Percentiles rank a stretch among this genome's conserved stretches.
Evolutionary conservation across 2,113 vertebrate genomes (phyloP).

Genomic region (Dipodomys spectabilis): DNA sequence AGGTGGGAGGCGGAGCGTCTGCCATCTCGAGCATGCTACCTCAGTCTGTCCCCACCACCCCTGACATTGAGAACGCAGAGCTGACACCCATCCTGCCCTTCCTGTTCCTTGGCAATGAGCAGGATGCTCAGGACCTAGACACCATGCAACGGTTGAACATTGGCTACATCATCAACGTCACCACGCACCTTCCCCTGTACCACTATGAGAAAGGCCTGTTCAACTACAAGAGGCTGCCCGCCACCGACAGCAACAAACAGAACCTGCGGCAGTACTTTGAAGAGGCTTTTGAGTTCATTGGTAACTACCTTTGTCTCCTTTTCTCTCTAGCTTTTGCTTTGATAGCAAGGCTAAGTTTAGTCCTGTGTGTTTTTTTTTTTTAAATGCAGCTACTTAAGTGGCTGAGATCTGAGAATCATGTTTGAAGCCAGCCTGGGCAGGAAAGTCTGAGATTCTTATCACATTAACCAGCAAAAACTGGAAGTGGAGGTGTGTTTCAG

Average conservation of each 20-base stretch:
- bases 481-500: too few species aligned
- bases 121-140: slow-evolving; percentile 95
- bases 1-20: slow-evolving; percentile 88
- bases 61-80: slow-evolving; percentile 98
- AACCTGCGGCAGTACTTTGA: slow-evolving; percentile 99
- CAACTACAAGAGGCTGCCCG: slow-evolving; percentile 96
- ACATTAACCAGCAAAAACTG: too few species aligned
- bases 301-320: slow-evolving; percentile 84
- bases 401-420: too few species aligned
- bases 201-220: slow-evolving; percentile 96
- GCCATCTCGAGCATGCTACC: slow-evolving; percentile 91
- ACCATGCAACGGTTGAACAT: slow-evolving; percentile 95
- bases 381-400: too few species aligned
- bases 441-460: too few species aligned
- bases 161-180: slow-evolving; percentile 96
- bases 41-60: slow-evolving; percentile 95
- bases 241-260: slow-evolving; percentile 99
- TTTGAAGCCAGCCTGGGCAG: too few species aligned
- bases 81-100: slow-evolving; percentile 97
- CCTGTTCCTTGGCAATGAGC: slow-evolving; percentile 97
- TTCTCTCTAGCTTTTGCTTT: slow-evolving; percentile 21
- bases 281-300: slow-evolving; percentile 99
- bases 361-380: neutral
- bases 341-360: neutral
- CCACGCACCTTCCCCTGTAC: slow-evolving; percentile 97